These are phyloP conservation scores for Bombus soroeensis DNA, from an alignment of 1,140 invertebrate species.

Conservation along the genomic window DNA sequence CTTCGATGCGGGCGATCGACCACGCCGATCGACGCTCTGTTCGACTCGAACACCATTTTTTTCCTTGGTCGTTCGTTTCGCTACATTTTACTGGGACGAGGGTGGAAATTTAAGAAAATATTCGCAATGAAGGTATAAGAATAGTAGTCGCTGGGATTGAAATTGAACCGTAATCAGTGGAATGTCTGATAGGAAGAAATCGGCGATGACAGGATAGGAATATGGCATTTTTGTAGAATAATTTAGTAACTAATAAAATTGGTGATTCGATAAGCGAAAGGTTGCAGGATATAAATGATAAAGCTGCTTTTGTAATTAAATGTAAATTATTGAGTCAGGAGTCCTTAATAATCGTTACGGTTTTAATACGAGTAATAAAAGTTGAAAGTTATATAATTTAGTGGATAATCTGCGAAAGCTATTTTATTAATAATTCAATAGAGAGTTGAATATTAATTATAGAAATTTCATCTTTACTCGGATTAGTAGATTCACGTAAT, in stretches of 20 bases:
- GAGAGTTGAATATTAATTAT: neutral
- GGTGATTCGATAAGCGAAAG: neutral
- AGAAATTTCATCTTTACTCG: neutral
- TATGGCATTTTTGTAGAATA: neutral
- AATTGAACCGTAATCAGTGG: neutral
- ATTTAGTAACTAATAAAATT: neutral
- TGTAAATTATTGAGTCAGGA: too few relatives aligned
- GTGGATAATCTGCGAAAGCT: neutral
- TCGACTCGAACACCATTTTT: slow-evolving; percentile 28
- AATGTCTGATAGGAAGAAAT: neutral
- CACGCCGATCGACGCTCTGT: slow-evolving; percentile 41
- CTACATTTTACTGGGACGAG: neutral
- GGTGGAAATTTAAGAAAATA: neutral
- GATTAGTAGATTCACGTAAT: neutral
- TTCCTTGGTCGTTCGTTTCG: neutral
- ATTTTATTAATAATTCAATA: neutral
- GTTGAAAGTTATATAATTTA: neutral
- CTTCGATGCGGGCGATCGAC: slow-evolving; percentile 32
- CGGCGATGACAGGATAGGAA: neutral
- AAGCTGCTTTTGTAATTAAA: neutral
- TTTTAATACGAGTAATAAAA: neutral
- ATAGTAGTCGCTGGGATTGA: too few relatives aligned
- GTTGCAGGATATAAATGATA: too few relatives aligned
- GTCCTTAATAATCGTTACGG: neutral
- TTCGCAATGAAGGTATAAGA: neutral